These are phyloP conservation scores for Rhipidura dahli DNA, from an alignment of 2,113 vertebrate genomes.

Conservation along the genomic window DNA sequence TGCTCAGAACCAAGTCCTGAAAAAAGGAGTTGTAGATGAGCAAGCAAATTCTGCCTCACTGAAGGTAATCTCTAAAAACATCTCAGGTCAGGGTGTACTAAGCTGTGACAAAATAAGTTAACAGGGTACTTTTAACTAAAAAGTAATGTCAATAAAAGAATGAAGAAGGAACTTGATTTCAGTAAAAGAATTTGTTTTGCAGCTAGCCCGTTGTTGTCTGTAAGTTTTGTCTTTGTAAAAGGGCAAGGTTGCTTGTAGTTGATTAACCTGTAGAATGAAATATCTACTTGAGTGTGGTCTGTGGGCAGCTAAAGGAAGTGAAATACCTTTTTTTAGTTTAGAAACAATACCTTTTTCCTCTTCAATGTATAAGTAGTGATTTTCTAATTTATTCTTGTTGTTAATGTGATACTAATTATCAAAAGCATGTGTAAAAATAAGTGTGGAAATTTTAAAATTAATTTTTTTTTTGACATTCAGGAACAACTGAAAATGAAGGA, in stretches of 20 bases:
- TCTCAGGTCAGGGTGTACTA: not conserved
- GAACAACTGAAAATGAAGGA: constrained; percentile 97
- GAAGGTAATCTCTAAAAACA: constrained; percentile 79
- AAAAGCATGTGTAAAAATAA: not conserved
- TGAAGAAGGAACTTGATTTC: not conserved
- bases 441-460: not conserved
- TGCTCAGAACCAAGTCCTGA: constrained; percentile 97
- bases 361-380: not conserved
- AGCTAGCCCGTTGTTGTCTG: not conserved
- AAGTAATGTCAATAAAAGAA: not conserved
- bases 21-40: constrained; percentile 96
- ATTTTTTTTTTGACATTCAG: constrained; percentile 55
- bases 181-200: not conserved
- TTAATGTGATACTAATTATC: not conserved
- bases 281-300: not conserved
- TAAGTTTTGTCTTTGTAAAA: not conserved
- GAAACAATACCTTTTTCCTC: not conserved
- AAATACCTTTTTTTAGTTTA: not conserved
- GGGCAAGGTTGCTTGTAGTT: not conserved
- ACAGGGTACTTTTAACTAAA: not conserved
- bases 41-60: constrained; percentile 87
- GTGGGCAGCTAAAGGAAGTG: not conserved
- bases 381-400: not conserved
- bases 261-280: not conserved
- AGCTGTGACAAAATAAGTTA: not conserved